phyloP scores from a whole-genome alignment of 1,140 invertebrate genomes.

The Phthorimaea operculella region DNA sequence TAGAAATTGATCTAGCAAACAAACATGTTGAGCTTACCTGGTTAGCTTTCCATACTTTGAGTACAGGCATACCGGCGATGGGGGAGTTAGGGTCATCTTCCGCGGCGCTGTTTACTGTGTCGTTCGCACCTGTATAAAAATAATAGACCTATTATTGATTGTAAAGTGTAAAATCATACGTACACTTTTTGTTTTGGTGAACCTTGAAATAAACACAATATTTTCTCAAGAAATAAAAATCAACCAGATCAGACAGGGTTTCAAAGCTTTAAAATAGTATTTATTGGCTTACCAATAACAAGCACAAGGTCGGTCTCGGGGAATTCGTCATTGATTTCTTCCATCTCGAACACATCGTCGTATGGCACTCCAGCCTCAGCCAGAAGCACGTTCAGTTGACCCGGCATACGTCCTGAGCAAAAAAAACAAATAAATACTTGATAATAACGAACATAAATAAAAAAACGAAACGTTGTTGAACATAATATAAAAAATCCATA shows the following conservation, averaged over 20 bases:
- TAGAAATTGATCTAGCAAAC: too few species aligned
- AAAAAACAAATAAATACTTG: background rate
- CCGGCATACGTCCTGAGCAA: conserved; percentile 83
- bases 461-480: too few species aligned
- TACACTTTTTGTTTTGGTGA: too few species aligned
- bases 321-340: conserved; percentile 93
- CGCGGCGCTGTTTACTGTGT: conserved; percentile 92
- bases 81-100: conserved; percentile 92
- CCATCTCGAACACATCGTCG: conserved; percentile 93
- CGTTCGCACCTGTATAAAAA: conserved; percentile 75
- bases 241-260: too few species aligned
- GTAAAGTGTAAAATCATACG: too few species aligned
- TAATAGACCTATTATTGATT: too few species aligned
- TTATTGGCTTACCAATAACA: conserved; percentile 78
- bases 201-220: too few species aligned
- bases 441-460: too few species aligned
- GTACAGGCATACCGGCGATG: conserved; percentile 93
- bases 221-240: too few species aligned
- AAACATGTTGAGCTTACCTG: conserved; percentile 69
- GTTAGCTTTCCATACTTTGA: conserved; percentile 87
- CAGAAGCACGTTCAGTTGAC: conserved; percentile 90
- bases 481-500: too few species aligned
- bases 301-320: conserved; percentile 85
- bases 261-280: too few species aligned
- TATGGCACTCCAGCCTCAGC: conserved; percentile 94